Evolutionary conservation across 1,140 invertebrate genomes (phyloP), one percentile per base, ranked within the genome.

Genomic region (Maniola jurtina): DNA sequence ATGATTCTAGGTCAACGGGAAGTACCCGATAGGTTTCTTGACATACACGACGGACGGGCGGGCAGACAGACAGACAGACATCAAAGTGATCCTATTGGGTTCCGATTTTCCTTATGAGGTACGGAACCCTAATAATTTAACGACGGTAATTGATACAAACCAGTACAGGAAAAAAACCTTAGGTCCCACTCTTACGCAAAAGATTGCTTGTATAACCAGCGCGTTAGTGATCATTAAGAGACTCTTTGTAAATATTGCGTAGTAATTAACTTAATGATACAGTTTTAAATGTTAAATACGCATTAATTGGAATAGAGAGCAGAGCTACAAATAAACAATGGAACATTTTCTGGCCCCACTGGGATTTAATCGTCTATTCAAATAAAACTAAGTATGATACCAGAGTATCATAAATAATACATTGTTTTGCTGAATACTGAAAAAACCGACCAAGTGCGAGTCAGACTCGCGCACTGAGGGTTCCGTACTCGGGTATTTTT

Each of bases 291-390:
- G 14, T 52, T 52, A 52, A 52, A 52, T 52, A 52, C 10, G 5
- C 16, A 13, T 25, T 52, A 52, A 52, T 52, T 15, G 16, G 14
- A 48, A 14, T 52, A 52, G 48, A 52, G 48, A 52, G 48, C 48
- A 15, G 25, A 25, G 15, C 14, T 52, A 16, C 14, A 25, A 8
- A 25, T 8, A 13, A 52, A 52, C 48, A 52, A 52, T 25, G 48
- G 48, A 16, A 25, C 48, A 25, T 52, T 52, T 52, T 11, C 11
- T 48, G 1, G 16, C 48, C 14, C 5, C 15, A 25, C 16, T 52
- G 14, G 48, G 48, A 16, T 52, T 52, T 25, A 52, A 52, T 52
- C 25, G 48, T 52, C 14, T 52, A 25, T 52, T 52, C 48, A 52
- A 52, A 16, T 25, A 16, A 16, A 25, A 25, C 25, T 25, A 25